Base-by-base conservation (phyloP, 2,797 vertebrate species). In the Anguilla anguilla region DNA sequence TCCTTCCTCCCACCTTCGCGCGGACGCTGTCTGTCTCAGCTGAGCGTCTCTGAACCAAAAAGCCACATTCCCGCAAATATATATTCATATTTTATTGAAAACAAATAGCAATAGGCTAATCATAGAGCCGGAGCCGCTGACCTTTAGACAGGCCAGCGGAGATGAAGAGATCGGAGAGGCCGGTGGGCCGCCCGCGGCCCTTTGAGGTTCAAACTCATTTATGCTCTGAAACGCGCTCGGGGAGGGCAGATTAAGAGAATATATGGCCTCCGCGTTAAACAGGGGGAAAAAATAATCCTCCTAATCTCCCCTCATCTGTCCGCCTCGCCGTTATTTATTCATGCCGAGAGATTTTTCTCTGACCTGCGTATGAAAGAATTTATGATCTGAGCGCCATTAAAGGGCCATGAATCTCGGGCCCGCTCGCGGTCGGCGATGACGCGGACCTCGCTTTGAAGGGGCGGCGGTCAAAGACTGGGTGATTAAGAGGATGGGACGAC, bases 401-500 rank as follows among this genome's bases (percentile, higher is more conserved):
- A 89, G 87, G 81, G 92, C 89, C 89, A 86, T 92, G 93, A 92
- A 93, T 83, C 86, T 46, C 93, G 10, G 5, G 94, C 91, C 93
- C 91, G 92, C 94, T 94, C 94, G 51, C 88, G 87, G 86, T 88
- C 89, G 87, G 7, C 51, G 22, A 83, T 31, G 43, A 57, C 89
- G 91, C 83, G 94, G 83, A 90, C 91, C 89, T 9, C 88, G 86
- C 93, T 95, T 95, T 94, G 92, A 95, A 94, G 92, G 43, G 91
- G 88, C 91, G 13, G 9, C 90, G 90, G 77, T 64, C 57, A 43
- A 13, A 72, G 11, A 43, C 35, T 31, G 74, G 90, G 87, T 93
- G 93, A 92, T 92, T 91, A 93, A 94, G 94, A 19, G 93, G 91
- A 91, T 93, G 89, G 93, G 90, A 93, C 91, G 46, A 49, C 92